A percentile compares a stretch with the other conserved stretches of the same genome.
These are phyloP conservation scores for Synodontis membranacea DNA, from an alignment of 2,113 vertebrate genomes.

Conservation along the genomic window DNA sequence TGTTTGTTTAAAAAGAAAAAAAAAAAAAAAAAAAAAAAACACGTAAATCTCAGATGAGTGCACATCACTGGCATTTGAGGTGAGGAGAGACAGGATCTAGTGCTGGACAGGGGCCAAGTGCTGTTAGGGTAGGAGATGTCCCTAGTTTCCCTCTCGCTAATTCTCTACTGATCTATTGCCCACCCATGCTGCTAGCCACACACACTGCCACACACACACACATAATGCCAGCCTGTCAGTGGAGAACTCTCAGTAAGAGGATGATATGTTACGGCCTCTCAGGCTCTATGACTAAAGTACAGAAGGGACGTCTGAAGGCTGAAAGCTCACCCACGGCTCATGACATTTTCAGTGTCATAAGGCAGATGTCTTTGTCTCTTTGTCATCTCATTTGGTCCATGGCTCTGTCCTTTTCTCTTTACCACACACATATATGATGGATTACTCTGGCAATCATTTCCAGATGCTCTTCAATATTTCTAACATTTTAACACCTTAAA, in stretches of 20 bases:
- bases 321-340: conserved; percentile 52
- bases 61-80: conserved; percentile 36
- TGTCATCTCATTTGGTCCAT: conserved; percentile 7
- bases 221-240: conserved; percentile 59
- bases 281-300: conserved; percentile 65
- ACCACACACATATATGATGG: conserved; percentile 40
- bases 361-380: conserved; percentile 23
- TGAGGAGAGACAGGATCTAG: conserved; percentile 45
- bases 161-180: conserved; percentile 56
- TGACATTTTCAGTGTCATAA: conserved; percentile 50
- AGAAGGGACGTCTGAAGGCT: conserved; percentile 48
- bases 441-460: conserved; percentile 30
- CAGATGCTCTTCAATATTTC: conserved; percentile 22
- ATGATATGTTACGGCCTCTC: conserved; percentile 63
- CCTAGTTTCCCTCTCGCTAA: conserved; percentile 46
- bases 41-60: conserved; percentile 40
- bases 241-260: conserved; percentile 53
- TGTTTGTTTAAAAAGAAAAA: conserved; percentile 49
- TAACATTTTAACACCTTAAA: conserved; percentile 39
- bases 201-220: conserved; percentile 15
- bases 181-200: conserved; percentile 68
- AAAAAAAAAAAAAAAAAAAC: conserved; percentile 8
- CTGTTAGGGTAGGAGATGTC: conserved; percentile 58
- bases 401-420: not conserved
- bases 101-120: conserved; percentile 21